These are phyloP conservation scores for Neopelma chrysocephalum DNA, from an alignment of 2,797 vertebrate genomes.

Conservation along the genomic window DNA sequence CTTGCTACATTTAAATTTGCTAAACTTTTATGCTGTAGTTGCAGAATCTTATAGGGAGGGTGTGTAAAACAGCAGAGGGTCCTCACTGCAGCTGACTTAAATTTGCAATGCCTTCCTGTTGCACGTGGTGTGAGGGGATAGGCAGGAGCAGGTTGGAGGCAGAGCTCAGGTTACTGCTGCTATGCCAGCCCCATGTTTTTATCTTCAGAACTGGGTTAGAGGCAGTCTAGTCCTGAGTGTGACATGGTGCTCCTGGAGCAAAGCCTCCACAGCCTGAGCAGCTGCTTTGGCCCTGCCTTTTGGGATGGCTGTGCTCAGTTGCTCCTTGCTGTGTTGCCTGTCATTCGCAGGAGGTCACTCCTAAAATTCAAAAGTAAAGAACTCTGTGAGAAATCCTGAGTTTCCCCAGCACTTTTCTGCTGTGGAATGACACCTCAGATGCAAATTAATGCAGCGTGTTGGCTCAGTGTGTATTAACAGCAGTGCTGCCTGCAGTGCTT, in stretches of 20 bases:
- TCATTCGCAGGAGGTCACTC: not conserved
- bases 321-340: not conserved
- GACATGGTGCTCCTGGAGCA: not conserved
- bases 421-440: not conserved
- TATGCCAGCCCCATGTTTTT: not conserved
- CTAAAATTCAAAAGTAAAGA: not conserved
- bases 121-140: fast-evolving
- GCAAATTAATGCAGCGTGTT: not conserved
- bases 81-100: not conserved
- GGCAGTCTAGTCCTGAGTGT: not conserved
- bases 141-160: too few species aligned
- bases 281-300: not conserved
- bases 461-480: not conserved
- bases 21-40: not conserved
- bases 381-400: not conserved
- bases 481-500: not conserved
- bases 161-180: not conserved
- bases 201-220: not conserved
- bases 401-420: not conserved
- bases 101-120: not conserved
- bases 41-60: fast-evolving
- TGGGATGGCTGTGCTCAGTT: not conserved
- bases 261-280: not conserved
- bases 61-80: not conserved
- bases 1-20: not conserved